Base-by-base conservation (phyloP, 1,140 invertebrate species). In the Drosophila pseudoananassae region DNA sequence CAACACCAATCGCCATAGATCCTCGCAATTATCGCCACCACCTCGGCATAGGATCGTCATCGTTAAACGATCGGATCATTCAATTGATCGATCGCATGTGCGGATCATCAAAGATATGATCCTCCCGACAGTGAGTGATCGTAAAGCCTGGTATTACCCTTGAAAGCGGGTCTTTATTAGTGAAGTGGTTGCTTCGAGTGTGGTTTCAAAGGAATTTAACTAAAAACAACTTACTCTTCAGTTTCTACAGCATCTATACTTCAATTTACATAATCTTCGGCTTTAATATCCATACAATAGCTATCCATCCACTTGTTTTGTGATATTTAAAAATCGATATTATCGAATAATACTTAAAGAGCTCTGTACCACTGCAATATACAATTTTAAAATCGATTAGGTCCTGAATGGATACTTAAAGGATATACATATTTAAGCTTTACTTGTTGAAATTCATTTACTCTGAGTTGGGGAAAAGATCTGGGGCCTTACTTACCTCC, bases 81-180 rank as follows among this genome's bases (percentile, higher is more conserved):
- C 61, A n/a, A 61, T 38, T 63, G 63, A 61, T 65, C 27, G 63
- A 64, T 74, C 73, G 55, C 51, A 68, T 69, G 72, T 53, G 52
- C 56, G 33, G 55, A 49, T 43, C 27, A 36, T 40, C 27, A 43
- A 68, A 74, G 17, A 51, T 47, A 65, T 75, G 59, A 68, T 14
- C 47, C 54, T 58, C 27, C 31, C 25, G 14, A 76, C 47, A 60
- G 78, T 81, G 78, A 81, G 78, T 80, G 75, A 27, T 53, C 49
- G 15, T 9, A 17, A 14, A 10, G 20, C n/a, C n/a, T 25, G 20
- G 10, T 49, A 29, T 54, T 29, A 17, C 3, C 27, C 25, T 50
- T 12, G 4, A 49, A 56, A 38, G 40, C 56, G 63, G 69, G 40
- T n/a, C 50, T 20, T 29, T 9, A 43, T 10, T 4, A 23, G 36